Base-by-base conservation (phyloP, 2,888 invertebrate species). In the Willowsia nigromaculata region DNA sequence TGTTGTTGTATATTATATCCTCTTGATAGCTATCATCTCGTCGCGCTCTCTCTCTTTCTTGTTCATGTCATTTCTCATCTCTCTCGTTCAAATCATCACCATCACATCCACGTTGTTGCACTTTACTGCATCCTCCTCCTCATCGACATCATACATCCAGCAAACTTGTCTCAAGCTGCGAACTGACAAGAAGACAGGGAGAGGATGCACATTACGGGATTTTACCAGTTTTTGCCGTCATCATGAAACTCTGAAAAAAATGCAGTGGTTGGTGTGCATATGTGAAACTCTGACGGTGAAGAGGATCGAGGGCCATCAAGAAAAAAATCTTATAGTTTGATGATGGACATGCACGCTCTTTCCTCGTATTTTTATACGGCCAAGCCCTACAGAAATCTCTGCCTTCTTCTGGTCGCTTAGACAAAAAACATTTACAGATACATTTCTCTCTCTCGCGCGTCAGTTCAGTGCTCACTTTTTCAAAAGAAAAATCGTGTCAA, bases 341-440 rank as follows among this genome's bases (percentile, higher is more conserved):
- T 85, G 85, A 85, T 85, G 78, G 85, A 85, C 85, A 47, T 85
- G 85, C 85, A 85, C 85, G 85, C 78, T 85, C 65, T 53, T 68
- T 37, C 25, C 71, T n/a, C 33, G 18, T 27, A 27, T 25, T 82
- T 65, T 25, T 43, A 65, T 18, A 47, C n/a, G 83, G 65, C 65
- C 47, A 65, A 65, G 43, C 56, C 59, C 40, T 59, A 25, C 22
- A 71, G 71, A 33, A 68, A 27, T 62, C 33, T 62, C 59, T 18
- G 53, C 13, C n/a, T 30, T 11, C 62, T 15, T 59, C 11, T 59
- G 7, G 30, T 15, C 30, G 13, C 13, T 59, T 27, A 25, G n/a
- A 27, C 25, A 27, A 62, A 30, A 62, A 71, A 40, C 37, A 71
- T 71, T 40, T 40, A 11, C 40, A 11, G 71, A 37, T 40, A 1